phyloP scores from a whole-genome alignment of 2,888 invertebrate genomes.

The Mactromeris polynyma region DNA sequence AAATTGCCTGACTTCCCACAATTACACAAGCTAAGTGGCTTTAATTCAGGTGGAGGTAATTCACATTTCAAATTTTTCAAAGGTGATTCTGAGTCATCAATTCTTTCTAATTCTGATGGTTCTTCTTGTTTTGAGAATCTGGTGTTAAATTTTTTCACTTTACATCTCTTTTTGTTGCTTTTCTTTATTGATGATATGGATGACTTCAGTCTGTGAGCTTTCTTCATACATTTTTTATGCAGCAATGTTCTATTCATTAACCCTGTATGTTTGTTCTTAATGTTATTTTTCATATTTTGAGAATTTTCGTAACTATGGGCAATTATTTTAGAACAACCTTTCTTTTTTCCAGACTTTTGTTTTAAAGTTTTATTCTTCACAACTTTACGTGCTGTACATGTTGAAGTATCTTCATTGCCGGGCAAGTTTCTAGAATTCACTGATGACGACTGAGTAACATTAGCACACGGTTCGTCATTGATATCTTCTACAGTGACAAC shows the following conservation, averaged over 20 bases:
- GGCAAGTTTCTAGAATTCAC: not conserved
- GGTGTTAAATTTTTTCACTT: constrained; percentile 20
- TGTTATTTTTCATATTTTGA: constrained; percentile 21
- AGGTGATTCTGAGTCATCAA: constrained; percentile 58
- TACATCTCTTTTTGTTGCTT: not conserved
- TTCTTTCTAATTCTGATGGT: constrained; percentile 48
- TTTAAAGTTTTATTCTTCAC: not conserved
- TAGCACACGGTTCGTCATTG: not conserved
- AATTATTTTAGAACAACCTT: not conserved
- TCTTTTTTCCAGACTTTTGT: not conserved
- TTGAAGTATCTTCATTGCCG: not conserved
- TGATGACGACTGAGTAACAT: not conserved
- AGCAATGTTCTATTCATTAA: constrained; percentile 52
- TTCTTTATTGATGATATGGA: constrained; percentile 7
- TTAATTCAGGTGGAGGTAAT: constrained; percentile 61
- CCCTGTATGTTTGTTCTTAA: constrained; percentile 33
- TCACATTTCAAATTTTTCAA: constrained; percentile 65
- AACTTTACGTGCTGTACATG: not conserved
- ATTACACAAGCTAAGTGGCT: constrained; percentile 89
- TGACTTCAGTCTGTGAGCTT: not conserved
- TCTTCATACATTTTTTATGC: constrained; percentile 38
- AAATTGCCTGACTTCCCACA: constrained; percentile 97
- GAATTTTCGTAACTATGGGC: constrained; percentile 21
- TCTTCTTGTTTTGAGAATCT: constrained; percentile 30
- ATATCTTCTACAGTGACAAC: not conserved